A percentile compares a stretch with the other conserved stretches of the same genome.
Evolutionary conservation across 1,140 invertebrate species (phyloP).

Genomic region (Pseudoatta argentina): DNA sequence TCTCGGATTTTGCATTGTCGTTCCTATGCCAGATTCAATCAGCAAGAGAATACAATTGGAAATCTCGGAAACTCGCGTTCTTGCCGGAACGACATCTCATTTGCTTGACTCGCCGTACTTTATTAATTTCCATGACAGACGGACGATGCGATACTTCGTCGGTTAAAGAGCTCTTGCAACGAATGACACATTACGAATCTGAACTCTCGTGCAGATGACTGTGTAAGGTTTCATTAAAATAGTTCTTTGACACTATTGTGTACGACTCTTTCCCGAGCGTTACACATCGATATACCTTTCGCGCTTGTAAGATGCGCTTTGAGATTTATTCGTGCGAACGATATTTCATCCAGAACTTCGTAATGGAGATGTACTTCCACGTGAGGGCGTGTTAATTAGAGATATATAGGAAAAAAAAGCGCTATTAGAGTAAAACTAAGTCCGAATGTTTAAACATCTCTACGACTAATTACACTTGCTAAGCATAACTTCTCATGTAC

Average conservation of each 20-base stretch:
- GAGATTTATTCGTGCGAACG: slow-evolving; percentile 28
- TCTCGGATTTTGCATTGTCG: neutral
- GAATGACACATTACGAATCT: slow-evolving; percentile 30
- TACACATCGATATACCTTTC: neutral
- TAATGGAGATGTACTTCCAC: slow-evolving; percentile 78
- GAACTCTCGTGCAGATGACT: neutral
- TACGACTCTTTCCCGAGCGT: neutral
- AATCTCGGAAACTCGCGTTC: slow-evolving; percentile 18
- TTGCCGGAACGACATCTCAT: neutral
- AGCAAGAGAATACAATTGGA: neutral
- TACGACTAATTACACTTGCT: slow-evolving; percentile 61
- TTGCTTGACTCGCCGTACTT: slow-evolving; percentile 5
- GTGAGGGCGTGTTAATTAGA: slow-evolving; percentile 79
- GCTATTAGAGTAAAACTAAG: slow-evolving; percentile 78
- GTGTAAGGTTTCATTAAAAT: slow-evolving; percentile 32
- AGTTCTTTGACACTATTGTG: neutral
- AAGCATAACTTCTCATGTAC: slow-evolving; percentile 77
- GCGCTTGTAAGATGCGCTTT: slow-evolving; percentile 2
- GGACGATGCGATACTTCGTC: slow-evolving; percentile 18
- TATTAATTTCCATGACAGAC: slow-evolving; percentile 53
- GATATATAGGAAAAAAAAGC: slow-evolving; percentile 72
- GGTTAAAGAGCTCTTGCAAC: slow-evolving; percentile 41
- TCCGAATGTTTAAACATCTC: slow-evolving; percentile 69
- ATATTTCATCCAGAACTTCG: slow-evolving; percentile 27
- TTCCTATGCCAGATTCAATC: neutral